These are phyloP conservation scores for Leptinotarsa defecta DNA, from an alignment of 1,140 invertebrate species.

Conservation along the genomic window DNA sequence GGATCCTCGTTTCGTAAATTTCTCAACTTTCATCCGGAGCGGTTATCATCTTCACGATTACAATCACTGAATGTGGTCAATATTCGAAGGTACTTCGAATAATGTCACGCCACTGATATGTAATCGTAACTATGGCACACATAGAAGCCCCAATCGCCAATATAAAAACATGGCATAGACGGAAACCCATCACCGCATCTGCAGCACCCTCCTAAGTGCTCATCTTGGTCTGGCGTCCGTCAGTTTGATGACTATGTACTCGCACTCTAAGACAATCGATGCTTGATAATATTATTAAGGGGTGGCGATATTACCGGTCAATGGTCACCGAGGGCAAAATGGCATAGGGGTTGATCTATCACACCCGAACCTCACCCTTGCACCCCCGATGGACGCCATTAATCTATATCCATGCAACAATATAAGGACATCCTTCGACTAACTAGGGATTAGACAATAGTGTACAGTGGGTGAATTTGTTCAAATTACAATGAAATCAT, in stretches of 20 bases:
- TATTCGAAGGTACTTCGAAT: too few species aligned
- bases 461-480: too few species aligned
- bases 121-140: constrained; percentile 34
- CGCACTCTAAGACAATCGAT: constrained; percentile 41
- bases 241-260: constrained; percentile 39
- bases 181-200: constrained; percentile 44
- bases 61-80: too few species aligned
- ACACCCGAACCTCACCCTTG: constrained; percentile 24
- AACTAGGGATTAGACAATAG: background rate
- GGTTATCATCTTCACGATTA: too few species aligned
- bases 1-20: too few species aligned
- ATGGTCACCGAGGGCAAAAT: constrained; percentile 35
- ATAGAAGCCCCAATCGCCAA: constrained; percentile 40
- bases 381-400: constrained; percentile 35
- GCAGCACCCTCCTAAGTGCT: constrained; percentile 43
- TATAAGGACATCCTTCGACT: constrained; percentile 33
- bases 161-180: constrained; percentile 48
- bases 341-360: constrained; percentile 29
- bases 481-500: too few species aligned
- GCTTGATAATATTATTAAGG: constrained; percentile 45
- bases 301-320: constrained; percentile 42
- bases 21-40: too few species aligned
- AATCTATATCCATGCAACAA: constrained; percentile 47
- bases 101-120: constrained; percentile 7
- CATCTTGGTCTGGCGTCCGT: constrained; percentile 36